Evolutionary conservation across 2,888 invertebrate species (phyloP), one percentile per base, ranked within the genome.

Genomic region (Eupithecia insigniata): DNA sequence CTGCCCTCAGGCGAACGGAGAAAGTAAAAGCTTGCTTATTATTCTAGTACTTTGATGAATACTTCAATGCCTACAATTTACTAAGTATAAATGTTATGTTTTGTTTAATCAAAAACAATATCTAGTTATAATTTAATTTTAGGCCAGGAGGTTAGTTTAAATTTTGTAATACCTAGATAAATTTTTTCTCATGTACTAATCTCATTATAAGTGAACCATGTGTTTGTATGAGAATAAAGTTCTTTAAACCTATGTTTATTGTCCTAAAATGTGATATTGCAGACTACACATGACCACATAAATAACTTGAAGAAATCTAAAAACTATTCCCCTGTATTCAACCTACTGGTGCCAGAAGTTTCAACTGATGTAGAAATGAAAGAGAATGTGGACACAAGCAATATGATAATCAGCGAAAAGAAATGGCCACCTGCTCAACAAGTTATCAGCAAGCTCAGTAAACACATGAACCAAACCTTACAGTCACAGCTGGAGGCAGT

Each of bases 271-370:
- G 36, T 72, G 14, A 6, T 79, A 75, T 82, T 92, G 88, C 92
- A 96, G 96, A 95, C 94, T 76, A 95, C 95, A 83, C 87, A 92
- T 78, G 95, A 96, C 75, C 95, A 95, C 81, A 92, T 97, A 80
- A 90, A 94, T 62, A 94, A 91, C 83, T 89, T 96, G 77, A 96
- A 95, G 84, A 93, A 94, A 74, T 95, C 95, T 82, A 96, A 95
- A 76, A 95, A 95, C 78, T 97, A 95, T 89, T 98, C 98, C 69
- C 94, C 96, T 76, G 95, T 96, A 66, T 97, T 97, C 88, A 96
- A 96, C 81, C 92, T 97, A 83, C 88, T 97, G 76, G 95, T 97
- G 78, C 94, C 95, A 81, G 94, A 94, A 81, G 90, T 90, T 76
- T 90, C 90, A 79, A 93, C 89, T 85, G 95, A 95, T 80, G 86